Evolutionary conservation across 2,888 invertebrate genomes (phyloP), one percentile per base, ranked within the genome.

Genomic region (Orgyia antiqua): DNA sequence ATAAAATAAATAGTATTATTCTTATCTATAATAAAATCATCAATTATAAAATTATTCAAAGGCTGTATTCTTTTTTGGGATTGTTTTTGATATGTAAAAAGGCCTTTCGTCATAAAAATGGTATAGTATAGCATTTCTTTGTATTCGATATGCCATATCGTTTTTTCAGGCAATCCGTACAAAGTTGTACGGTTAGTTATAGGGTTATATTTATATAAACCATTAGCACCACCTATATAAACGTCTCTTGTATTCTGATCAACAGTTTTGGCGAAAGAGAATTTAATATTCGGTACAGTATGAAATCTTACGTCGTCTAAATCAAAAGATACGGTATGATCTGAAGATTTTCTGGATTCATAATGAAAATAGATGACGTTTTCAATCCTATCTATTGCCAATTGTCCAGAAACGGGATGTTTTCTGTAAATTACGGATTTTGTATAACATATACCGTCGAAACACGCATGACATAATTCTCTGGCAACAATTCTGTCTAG

Each of bases 361-460:
- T 76, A 77, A 28, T 79, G 76, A 24, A 78, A 74, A 33, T 79
- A 72, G 2, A 79, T 42, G 0, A 67, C 54, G 27, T 79, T 75
- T 7, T 61, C 59, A 0, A 37, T 57, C 37, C 67, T 57, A 24
- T 78, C 80, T 2, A 80, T 52, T 2, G 76, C 76, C 10, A 79
- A 39, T 45, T 79, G 79, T 0, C 79, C 80, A 2, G 71, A 62
- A 12, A 78, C 51, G 30, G 63, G 58, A 18, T 61, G 41, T 21
- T 61, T 64, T 19, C 61, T 58, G 29, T 68, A 58, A 23, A 79
- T 56, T 20, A 42, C 58, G 2, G 58, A 58, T 31, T 63, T 64
- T 1, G 59, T 63, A 48, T 75, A 72, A 30, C 80, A 80, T 0
- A 55, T 43, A n/a, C 57, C 60, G 33, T 75, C 62, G 19, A 79